Conservation (phyloP, 1,140 invertebrate species). For the Diabrotica undecimpunctata region DNA sequence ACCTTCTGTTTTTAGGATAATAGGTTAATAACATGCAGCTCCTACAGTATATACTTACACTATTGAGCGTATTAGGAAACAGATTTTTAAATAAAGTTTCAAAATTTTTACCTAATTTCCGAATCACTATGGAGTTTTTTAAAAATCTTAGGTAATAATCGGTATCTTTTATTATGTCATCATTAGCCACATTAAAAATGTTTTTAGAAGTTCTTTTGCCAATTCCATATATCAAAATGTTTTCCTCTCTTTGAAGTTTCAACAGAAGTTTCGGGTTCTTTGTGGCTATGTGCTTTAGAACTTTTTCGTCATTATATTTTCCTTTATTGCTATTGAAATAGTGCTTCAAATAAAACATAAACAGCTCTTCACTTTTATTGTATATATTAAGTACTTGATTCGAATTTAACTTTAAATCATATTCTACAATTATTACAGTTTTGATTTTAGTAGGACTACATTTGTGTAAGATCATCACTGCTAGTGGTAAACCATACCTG, state of each 20-base stretch:
- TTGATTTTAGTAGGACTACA: constrained; percentile 21
- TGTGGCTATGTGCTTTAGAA: constrained; percentile 15
- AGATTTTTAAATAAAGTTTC: neutral
- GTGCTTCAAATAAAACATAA: constrained; percentile 15
- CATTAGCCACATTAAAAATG: constrained; percentile 4
- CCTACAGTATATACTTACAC: neutral
- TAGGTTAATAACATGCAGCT: neutral
- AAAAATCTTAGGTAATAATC: neutral
- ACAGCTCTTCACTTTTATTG: constrained; percentile 15
- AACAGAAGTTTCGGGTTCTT: constrained; percentile 14
- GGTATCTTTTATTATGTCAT: constrained; percentile 16
- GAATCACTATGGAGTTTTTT: constrained; percentile 5
- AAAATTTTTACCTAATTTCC: constrained; percentile 10
- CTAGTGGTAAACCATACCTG: constrained; percentile 20
- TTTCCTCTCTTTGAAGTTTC: constrained; percentile 8
- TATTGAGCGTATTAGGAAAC: neutral
- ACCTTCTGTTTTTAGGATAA: constrained; percentile 13
- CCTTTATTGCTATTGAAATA: neutral
- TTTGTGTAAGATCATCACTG: constrained; percentile 11
- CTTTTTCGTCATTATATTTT: constrained; percentile 8
- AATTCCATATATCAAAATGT: neutral
- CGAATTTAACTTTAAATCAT: constrained; percentile 2
- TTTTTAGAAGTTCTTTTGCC: constrained; percentile 21
- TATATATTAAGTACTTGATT: constrained; percentile 21
- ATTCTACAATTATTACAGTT: neutral